Evolutionary conservation across 2,113 vertebrate genomes (phyloP).

Genomic region (Eretmochelys imbricata): DNA sequence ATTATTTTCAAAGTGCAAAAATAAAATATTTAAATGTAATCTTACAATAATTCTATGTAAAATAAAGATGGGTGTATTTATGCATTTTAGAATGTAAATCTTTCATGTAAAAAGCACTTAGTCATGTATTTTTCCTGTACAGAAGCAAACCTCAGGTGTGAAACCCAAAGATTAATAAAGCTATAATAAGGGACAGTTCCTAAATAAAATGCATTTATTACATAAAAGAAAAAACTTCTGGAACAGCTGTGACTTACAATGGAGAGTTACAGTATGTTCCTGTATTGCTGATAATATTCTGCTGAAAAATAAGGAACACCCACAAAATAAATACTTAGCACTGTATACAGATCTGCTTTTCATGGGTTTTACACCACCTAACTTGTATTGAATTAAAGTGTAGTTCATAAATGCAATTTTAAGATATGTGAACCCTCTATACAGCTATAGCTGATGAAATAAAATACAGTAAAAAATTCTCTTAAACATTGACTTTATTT

Average conservation of each 20-base stretch:
- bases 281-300: background rate
- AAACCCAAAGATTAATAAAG: constrained; percentile 71
- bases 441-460: background rate
- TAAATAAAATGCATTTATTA: constrained; percentile 46
- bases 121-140: background rate
- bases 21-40: constrained; percentile 20
- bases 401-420: background rate
- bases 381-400: background rate
- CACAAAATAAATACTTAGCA: background rate
- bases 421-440: background rate
- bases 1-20: constrained; percentile 37
- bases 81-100: constrained; percentile 23
- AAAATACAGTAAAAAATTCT: background rate
- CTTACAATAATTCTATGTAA: background rate
- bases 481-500: background rate
- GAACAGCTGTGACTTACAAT: background rate
- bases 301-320: background rate
- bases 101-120: constrained; percentile 2
- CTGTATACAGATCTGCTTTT: fast-evolving
- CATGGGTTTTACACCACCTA: background rate
- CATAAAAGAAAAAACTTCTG: background rate
- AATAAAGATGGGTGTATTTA: background rate
- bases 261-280: background rate
- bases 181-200: constrained; percentile 44
- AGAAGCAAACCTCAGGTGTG: constrained; percentile 34